A percentile compares a stretch with the other conserved stretches of the same genome.
These are phyloP conservation scores for Ardeotis arabs DNA, from an alignment of 2,113 vertebrate species.

Conservation along the genomic window DNA sequence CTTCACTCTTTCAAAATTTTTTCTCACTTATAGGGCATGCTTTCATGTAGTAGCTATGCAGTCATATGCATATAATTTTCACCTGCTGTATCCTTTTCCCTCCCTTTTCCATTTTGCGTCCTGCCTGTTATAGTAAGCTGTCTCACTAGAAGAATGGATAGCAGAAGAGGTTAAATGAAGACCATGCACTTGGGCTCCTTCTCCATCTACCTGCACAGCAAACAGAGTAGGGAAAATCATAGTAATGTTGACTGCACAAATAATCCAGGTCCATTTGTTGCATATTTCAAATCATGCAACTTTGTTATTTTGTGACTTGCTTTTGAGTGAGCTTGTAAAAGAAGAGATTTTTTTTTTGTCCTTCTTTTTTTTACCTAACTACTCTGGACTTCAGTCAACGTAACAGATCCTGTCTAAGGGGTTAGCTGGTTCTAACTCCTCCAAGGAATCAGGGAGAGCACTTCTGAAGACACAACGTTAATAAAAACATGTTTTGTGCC, in stretches of 20 bases:
- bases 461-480: not conserved
- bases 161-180: not conserved
- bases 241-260: not conserved
- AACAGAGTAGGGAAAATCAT: fast-evolving
- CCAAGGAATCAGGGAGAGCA: not conserved
- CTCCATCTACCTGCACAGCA: not conserved
- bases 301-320: not conserved
- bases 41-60: not conserved
- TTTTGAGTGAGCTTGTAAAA: not conserved
- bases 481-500: not conserved
- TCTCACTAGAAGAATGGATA: not conserved
- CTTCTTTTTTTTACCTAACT: not conserved
- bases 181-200: not conserved
- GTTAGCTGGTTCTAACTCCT: not conserved
- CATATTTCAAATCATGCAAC: not conserved
- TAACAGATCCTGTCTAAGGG: not conserved
- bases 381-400: not conserved
- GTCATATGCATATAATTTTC: not conserved
- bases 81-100: not conserved
- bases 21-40: not conserved
- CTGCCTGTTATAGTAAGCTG: not conserved
- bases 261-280: not conserved
- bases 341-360: fast-evolving
- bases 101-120: not conserved
- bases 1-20: not conserved